Evolutionary conservation across 2,888 invertebrate species (phyloP).

Genomic region (Polymixis flavicincta): DNA sequence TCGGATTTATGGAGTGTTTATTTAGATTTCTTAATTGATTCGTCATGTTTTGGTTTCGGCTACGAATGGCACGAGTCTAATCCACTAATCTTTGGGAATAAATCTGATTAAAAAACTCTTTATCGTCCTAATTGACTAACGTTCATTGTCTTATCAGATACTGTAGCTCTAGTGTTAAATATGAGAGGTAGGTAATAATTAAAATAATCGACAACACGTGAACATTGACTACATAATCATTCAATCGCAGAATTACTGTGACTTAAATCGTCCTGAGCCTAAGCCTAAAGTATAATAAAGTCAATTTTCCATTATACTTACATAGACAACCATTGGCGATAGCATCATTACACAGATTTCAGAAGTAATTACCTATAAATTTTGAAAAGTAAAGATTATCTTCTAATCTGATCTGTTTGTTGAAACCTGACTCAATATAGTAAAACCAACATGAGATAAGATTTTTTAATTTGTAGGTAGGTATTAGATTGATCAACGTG

Average conservation of each 20-base stretch:
- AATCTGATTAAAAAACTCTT: conserved; percentile 2
- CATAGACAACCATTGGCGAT: background rate
- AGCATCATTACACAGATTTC: background rate
- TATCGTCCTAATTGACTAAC: conserved; percentile 13
- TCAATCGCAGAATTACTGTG: background rate
- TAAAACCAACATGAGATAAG: conserved; percentile 16
- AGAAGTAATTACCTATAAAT: background rate
- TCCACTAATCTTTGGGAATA: background rate
- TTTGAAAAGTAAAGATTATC: conserved; percentile 8
- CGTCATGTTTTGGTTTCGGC: background rate
- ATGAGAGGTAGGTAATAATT: conserved; percentile 4
- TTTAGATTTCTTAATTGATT: background rate
- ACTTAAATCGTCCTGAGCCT: background rate
- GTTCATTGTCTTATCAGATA: conserved; percentile 13
- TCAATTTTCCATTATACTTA: background rate
- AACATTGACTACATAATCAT: background rate
- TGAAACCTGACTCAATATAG: conserved; percentile 1
- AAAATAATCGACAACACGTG: conserved; percentile 8
- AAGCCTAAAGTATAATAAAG: background rate
- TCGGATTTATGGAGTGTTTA: background rate
- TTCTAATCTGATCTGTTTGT: conserved; percentile 1
- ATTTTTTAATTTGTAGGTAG: background rate
- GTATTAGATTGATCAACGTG: background rate
- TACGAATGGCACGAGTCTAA: background rate
- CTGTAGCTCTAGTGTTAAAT: conserved; percentile 1